phyloP scores from a whole-genome alignment of 2,797 vertebrate genomes.

The Karalla daura region DNA sequence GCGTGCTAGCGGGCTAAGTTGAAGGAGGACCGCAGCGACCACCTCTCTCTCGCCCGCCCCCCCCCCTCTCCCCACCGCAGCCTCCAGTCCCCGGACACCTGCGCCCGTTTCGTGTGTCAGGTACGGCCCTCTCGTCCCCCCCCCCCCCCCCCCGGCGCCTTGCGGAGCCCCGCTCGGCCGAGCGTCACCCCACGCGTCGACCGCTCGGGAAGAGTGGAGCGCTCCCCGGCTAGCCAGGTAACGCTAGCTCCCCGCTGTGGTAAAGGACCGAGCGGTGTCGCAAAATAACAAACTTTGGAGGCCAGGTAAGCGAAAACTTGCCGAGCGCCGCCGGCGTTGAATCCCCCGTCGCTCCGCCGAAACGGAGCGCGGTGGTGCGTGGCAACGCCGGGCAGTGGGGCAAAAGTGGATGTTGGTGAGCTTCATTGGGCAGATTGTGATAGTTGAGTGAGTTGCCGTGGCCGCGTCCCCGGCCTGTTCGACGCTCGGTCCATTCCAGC shows the following conservation, averaged over 20 bases:
- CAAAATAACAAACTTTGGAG: slow-evolving; percentile 68
- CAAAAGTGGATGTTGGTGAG: background rate
- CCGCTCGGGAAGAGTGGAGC: too few relatives aligned
- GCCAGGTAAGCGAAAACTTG: slow-evolving; percentile 44
- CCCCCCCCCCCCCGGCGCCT: too few relatives aligned
- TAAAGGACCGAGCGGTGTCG: slow-evolving; percentile 64
- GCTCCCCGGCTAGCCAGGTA: slow-evolving; percentile 57
- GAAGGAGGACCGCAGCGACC: slow-evolving; percentile 63
- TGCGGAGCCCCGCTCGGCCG: too few relatives aligned
- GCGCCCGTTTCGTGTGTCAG: too few relatives aligned
- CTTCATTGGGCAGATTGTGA: slow-evolving; percentile 7
- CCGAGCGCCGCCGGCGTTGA: background rate
- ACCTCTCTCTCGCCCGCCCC: too few relatives aligned
- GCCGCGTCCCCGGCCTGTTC: slow-evolving; percentile 64
- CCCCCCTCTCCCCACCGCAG: too few relatives aligned
- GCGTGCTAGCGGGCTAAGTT: slow-evolving; percentile 68
- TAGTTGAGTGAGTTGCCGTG: slow-evolving; percentile 32
- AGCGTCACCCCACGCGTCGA: too few relatives aligned
- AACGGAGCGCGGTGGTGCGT: accelerated
- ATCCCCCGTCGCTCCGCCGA: background rate
- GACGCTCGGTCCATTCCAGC: slow-evolving; percentile 16
- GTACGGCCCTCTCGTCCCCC: too few relatives aligned
- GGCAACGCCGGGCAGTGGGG: background rate
- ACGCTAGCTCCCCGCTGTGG: slow-evolving; percentile 66
- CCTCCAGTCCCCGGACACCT: too few relatives aligned